phyloP scores from a whole-genome alignment of 2,888 invertebrate species.

The Xestobium rufovillosum region DNA sequence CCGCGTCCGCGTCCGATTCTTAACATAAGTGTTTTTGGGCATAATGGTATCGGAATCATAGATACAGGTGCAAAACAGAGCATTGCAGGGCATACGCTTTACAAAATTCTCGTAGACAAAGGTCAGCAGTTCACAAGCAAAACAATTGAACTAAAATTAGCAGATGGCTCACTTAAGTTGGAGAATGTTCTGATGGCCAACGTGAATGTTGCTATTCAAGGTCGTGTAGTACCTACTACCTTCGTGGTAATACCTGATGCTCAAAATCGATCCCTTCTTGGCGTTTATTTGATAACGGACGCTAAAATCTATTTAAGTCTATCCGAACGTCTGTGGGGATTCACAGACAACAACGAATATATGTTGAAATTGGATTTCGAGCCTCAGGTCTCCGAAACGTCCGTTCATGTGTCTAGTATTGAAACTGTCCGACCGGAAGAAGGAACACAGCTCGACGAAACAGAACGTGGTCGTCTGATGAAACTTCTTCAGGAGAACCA shows the following conservation, averaged over 20 bases:
- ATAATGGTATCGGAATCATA: background rate
- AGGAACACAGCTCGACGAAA: background rate
- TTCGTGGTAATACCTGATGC: constrained; percentile 1
- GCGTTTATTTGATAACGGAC: background rate
- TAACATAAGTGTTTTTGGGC: background rate
- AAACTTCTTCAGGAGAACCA: constrained; percentile 4
- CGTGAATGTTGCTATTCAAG: constrained; percentile 1
- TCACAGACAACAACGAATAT: background rate
- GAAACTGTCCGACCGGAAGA: background rate
- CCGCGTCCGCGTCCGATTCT: background rate
- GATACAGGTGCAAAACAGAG: constrained; percentile 3
- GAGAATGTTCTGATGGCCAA: background rate
- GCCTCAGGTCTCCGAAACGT: background rate
- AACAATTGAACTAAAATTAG: background rate
- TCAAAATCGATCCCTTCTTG: constrained; percentile 2
- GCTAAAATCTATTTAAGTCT: background rate
- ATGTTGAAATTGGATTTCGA: background rate
- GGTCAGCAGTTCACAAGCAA: background rate
- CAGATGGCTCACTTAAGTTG: background rate
- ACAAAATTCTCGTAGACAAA: background rate
- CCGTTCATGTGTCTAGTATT: background rate
- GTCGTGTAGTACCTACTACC: background rate
- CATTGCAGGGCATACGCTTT: background rate
- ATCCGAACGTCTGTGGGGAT: background rate
- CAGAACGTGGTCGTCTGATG: background rate